Evolutionary conservation across 2,888 invertebrate genomes (phyloP).

Genomic region (Eretmocerus hayati): DNA sequence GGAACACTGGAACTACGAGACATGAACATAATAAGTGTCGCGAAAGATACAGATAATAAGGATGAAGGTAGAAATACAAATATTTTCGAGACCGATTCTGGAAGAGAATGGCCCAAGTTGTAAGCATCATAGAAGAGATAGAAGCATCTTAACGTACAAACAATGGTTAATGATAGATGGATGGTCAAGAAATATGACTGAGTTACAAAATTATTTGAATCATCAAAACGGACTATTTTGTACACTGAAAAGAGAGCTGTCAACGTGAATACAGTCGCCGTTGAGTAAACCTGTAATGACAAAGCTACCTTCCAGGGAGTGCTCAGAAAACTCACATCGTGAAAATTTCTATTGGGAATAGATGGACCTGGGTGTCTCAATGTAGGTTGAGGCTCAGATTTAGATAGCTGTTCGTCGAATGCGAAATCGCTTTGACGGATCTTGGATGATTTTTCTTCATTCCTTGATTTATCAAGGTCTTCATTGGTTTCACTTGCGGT

Average conservation of each 20-base stretch:
- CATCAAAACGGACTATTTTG: conserved; percentile 79
- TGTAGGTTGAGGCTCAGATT: too few relatives aligned
- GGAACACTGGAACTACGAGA: conserved; percentile 75
- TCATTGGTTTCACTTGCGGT: conserved; percentile 32
- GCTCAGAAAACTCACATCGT: conserved; percentile 46
- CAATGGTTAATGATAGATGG: conserved; percentile 72
- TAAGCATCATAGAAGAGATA: conserved; percentile 90
- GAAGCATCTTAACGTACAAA: conserved; percentile 76
- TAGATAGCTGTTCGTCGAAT: conserved; percentile 36
- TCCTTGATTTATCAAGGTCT: conserved; percentile 32
- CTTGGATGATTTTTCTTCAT: conserved; percentile 8
- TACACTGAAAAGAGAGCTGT: conserved; percentile 79
- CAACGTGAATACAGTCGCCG: conserved; percentile 76
- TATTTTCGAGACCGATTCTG: conserved; percentile 69
- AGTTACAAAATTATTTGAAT: conserved; percentile 77
- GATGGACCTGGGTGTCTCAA: conserved; percentile 42
- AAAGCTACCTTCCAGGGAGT: conserved; percentile 78
- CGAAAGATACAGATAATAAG: conserved; percentile 81
- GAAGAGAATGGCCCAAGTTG: conserved; percentile 75
- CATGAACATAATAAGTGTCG: conserved; percentile 77
- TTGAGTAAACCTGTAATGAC: conserved; percentile 85
- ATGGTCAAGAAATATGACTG: conserved; percentile 83
- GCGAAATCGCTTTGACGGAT: conserved; percentile 3
- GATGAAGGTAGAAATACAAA: conserved; percentile 80
- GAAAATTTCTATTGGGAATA: conserved; percentile 40